Percentiles rank a stretch among this genome's conserved stretches.
Conservation (phyloP, 2,113 vertebrate species). For the Boleophthalmus pectinirostris region DNA sequence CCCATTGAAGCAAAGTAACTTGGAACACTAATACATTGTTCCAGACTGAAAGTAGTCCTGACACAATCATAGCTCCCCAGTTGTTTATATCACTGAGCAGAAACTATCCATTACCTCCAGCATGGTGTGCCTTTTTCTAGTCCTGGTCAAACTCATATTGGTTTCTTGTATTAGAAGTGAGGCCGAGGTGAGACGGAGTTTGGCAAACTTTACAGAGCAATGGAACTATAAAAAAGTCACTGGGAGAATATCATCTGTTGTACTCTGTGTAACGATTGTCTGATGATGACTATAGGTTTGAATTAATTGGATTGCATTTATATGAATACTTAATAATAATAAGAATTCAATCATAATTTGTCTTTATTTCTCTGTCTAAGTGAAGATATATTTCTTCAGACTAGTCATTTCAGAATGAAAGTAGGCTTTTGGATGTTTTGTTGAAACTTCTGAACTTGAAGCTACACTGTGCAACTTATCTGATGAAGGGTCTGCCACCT, state of each 20-base stretch:
- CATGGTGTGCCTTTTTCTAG: conserved; percentile 61
- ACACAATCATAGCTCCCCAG: conserved; percentile 63
- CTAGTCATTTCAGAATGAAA: no score
- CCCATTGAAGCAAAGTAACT: conserved; percentile 55
- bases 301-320: not conserved
- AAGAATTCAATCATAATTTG: no score
- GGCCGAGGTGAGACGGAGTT: conserved; percentile 35
- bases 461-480: no score
- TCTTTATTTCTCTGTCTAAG: not conserved
- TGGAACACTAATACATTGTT: conserved; percentile 53
- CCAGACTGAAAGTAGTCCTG: conserved; percentile 45
- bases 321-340: not conserved
- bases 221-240: conserved; percentile 49
- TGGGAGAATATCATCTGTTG: conserved; percentile 7
- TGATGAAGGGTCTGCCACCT: no score
- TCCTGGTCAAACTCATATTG: conserved; percentile 63
- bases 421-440: no score
- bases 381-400: not conserved
- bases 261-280: not conserved
- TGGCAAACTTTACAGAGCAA: conserved; percentile 47
- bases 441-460: no score
- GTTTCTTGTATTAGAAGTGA: conserved; percentile 58
- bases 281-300: not conserved
- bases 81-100: conserved; percentile 63
- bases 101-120: conserved; percentile 65